These are phyloP conservation scores for Gobio occitaniae DNA, from an alignment of 2,797 vertebrate species.

Conservation along the genomic window DNA sequence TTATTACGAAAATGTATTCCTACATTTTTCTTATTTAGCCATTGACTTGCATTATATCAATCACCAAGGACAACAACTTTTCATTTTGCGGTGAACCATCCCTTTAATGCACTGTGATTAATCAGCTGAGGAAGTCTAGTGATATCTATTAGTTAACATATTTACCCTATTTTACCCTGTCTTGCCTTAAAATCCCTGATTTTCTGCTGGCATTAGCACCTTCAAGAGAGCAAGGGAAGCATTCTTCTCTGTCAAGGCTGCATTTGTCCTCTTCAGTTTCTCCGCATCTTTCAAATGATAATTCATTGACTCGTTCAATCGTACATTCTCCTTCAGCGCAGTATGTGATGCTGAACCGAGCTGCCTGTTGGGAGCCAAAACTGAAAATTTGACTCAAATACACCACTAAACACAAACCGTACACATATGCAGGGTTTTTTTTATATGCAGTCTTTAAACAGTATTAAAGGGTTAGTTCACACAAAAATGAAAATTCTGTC, in stretches of 20 bases:
- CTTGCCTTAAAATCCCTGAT: not conserved
- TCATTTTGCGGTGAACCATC: too few species aligned
- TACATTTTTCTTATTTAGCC: too few species aligned
- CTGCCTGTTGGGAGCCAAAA: conserved; percentile 75
- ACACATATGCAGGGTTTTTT: conserved; percentile 18
- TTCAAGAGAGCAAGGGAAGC: conserved; percentile 77
- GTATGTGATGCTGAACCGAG: conserved; percentile 79
- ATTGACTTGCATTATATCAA: too few species aligned
- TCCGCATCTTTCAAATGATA: conserved; percentile 82
- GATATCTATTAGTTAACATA: not conserved
- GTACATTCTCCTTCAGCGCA: conserved; percentile 86
- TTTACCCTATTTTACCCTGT: too few species aligned
- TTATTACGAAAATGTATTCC: too few species aligned
- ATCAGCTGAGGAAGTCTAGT: not conserved
- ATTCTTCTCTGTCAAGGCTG: conserved; percentile 76
- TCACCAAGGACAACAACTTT: too few species aligned
- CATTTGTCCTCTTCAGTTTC: conserved; percentile 74
- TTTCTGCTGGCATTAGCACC: conserved; percentile 63
- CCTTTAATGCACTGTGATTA: not conserved
- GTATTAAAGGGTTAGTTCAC: too few species aligned
- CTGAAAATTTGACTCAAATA: not conserved
- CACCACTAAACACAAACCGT: conserved; percentile 36
- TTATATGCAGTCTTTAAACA: conserved; percentile 1
- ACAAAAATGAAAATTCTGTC: too few species aligned
- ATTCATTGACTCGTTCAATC: conserved; percentile 81